These are phyloP conservation scores for Callosobruchus maculatus DNA, from an alignment of 2,888 invertebrate genomes.

Conservation along the genomic window DNA sequence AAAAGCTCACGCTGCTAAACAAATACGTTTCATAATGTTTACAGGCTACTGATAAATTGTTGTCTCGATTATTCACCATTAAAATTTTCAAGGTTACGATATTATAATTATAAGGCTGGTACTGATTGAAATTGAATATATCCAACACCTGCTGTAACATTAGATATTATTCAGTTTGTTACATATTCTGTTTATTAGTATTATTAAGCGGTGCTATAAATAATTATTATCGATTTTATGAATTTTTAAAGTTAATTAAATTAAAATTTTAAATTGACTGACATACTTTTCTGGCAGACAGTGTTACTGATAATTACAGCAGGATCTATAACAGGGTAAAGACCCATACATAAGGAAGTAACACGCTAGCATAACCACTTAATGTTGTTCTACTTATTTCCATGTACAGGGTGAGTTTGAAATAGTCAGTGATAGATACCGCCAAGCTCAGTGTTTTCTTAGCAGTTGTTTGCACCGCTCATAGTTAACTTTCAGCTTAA, in stretches of 20 bases:
- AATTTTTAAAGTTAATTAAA: neutral
- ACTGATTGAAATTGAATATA: neutral
- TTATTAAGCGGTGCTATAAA: neutral
- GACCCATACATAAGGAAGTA: too few relatives aligned
- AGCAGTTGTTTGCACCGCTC: too few relatives aligned
- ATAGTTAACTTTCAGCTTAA: too few relatives aligned
- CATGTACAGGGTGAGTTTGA: too few relatives aligned
- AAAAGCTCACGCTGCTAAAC: neutral
- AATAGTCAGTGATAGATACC: too few relatives aligned
- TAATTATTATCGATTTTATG: neutral
- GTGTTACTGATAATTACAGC: too few relatives aligned
- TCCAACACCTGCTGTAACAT: neutral
- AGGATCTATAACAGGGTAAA: too few relatives aligned
- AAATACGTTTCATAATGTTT: neutral
- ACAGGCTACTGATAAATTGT: neutral
- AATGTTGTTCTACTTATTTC: too few relatives aligned
- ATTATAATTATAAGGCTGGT: neutral
- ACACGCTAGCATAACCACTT: too few relatives aligned
- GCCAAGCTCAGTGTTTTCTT: too few relatives aligned
- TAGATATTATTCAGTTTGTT: neutral
- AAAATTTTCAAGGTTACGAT: neutral
- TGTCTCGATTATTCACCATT: neutral
- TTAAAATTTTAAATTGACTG: neutral
- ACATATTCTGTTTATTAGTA: neutral
- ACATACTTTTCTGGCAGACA: neutral